Evolutionary conservation across 2,113 vertebrate species (phyloP).

Genomic region (Onychostoma macrolepis): DNA sequence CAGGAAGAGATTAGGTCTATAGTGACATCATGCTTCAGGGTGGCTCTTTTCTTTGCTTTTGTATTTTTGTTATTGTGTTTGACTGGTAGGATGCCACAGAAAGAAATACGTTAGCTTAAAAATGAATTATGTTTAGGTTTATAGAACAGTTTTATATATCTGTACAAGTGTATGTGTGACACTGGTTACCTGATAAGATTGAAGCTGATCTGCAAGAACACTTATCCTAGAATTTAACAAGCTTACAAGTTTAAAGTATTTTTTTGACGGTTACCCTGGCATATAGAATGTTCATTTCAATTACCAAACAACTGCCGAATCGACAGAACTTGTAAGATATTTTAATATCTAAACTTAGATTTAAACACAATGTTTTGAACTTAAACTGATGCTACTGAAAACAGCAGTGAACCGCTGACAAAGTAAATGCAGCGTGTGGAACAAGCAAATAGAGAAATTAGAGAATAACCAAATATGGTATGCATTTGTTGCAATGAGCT

Average conservation of each 20-base stretch:
- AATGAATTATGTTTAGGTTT: not conserved
- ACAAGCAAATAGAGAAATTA: not conserved
- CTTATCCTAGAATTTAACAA: not conserved
- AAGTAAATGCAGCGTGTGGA: not conserved
- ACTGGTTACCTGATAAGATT: not conserved
- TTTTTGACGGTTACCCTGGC: not conserved
- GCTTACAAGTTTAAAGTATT: not conserved
- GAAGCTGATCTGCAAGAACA: not conserved
- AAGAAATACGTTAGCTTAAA: not conserved
- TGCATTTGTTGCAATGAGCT: not conserved
- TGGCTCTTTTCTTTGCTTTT: not conserved
- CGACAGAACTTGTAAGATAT: not conserved
- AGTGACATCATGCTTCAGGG: slow-evolving; percentile 27
- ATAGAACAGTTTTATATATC: not conserved
- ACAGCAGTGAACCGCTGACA: not conserved
- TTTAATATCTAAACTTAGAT: not conserved
- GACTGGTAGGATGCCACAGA: not conserved
- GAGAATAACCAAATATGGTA: not conserved
- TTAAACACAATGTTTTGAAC: not conserved
- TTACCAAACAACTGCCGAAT: not conserved
- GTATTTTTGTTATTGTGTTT: slow-evolving; percentile 8
- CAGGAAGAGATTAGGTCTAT: slow-evolving; percentile 20
- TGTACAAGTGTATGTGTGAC: not conserved
- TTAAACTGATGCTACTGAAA: not conserved
- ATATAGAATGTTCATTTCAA: not conserved